A percentile compares a stretch with the other conserved stretches of the same genome.
These are phyloP conservation scores for Myopa testacea DNA, from an alignment of 2,888 invertebrate genomes.

Conservation along the genomic window DNA sequence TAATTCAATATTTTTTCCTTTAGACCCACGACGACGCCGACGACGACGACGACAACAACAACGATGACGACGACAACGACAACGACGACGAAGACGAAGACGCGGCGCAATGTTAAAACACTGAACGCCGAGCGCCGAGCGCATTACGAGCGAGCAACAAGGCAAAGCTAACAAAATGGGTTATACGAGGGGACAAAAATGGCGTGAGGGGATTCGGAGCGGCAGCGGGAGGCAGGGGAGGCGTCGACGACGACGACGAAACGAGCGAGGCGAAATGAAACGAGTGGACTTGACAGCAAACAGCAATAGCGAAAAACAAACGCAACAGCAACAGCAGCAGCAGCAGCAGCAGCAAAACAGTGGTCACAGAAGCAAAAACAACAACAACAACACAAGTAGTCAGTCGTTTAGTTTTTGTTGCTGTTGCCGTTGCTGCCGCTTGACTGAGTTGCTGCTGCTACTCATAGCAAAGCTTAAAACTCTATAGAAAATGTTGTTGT, in stretches of 20 bases:
- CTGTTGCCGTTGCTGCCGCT: slow-evolving; percentile 10
- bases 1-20: slow-evolving; percentile 65
- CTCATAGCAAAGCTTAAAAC: slow-evolving; percentile 16
- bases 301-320: slow-evolving; percentile 41
- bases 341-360: slow-evolving; percentile 11
- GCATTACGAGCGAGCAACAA: slow-evolving; percentile 18
- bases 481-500: not conserved
- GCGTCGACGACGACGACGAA: no score
- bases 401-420: slow-evolving; percentile 34
- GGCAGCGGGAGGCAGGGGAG: not conserved
- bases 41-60: slow-evolving; percentile 6
- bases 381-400: slow-evolving; percentile 3
- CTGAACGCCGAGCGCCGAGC: slow-evolving; percentile 45
- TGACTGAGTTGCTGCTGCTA: slow-evolving; percentile 12
- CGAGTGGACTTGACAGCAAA: slow-evolving; percentile 36
- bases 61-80: slow-evolving; percentile 5
- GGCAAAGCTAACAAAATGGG: not conserved
- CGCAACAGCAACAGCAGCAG: slow-evolving; percentile 20
- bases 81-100: slow-evolving; percentile 18
- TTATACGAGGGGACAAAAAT: slow-evolving; percentile 12
- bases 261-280: no score
- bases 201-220: not conserved
- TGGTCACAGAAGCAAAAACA: slow-evolving; percentile 6
- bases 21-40: slow-evolving; percentile 49
- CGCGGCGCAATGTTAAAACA: slow-evolving; percentile 22